Percentiles rank a stretch among this genome's conserved stretches.
These are phyloP conservation scores for Agraylea sexmaculata DNA, from an alignment of 1,140 invertebrate species.

Conservation along the genomic window DNA sequence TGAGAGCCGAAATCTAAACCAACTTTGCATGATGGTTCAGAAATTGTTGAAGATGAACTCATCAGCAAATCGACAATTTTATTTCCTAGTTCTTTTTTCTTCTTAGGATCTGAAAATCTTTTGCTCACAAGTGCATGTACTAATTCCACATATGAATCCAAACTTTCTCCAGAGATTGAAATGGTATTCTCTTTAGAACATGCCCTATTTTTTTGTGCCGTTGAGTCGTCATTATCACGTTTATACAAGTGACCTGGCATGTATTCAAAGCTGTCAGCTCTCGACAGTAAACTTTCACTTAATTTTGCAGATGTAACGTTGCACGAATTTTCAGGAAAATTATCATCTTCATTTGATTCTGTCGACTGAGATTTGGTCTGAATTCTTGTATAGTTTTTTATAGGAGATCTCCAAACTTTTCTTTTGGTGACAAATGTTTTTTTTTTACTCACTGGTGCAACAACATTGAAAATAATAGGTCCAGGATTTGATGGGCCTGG, in stretches of 20 bases:
- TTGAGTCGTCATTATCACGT: slow-evolving; percentile 22
- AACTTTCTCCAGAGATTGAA: slow-evolving; percentile 29
- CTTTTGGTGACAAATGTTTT: too few relatives aligned
- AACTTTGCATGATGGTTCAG: too few relatives aligned
- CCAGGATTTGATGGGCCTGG: slow-evolving; percentile 6
- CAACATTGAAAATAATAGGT: slow-evolving; percentile 14
- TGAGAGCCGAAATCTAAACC: too few relatives aligned
- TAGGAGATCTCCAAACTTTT: neutral
- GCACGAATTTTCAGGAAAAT: slow-evolving; percentile 2
- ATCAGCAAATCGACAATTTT: slow-evolving; percentile 32
- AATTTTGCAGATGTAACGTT: slow-evolving; percentile 5
- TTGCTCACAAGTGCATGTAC: slow-evolving; percentile 27
- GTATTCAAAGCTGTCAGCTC: slow-evolving; percentile 40
- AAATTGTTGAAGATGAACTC: too few relatives aligned
- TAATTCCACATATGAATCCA: slow-evolving; percentile 31
- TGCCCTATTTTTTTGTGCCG: neutral
- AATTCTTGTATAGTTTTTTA: slow-evolving; percentile 4
- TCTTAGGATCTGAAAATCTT: slow-evolving; percentile 25
- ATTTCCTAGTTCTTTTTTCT: slow-evolving; percentile 33
- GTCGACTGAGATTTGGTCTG: too few relatives aligned
- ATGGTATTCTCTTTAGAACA: neutral
- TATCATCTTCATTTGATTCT: slow-evolving; percentile 1
- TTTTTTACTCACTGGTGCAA: too few relatives aligned
- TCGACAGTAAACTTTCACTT: slow-evolving; percentile 28
- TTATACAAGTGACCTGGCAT: slow-evolving; percentile 38